phyloP scores from a whole-genome alignment of 2,113 vertebrate species.

The Pachyramphus minor region DNA sequence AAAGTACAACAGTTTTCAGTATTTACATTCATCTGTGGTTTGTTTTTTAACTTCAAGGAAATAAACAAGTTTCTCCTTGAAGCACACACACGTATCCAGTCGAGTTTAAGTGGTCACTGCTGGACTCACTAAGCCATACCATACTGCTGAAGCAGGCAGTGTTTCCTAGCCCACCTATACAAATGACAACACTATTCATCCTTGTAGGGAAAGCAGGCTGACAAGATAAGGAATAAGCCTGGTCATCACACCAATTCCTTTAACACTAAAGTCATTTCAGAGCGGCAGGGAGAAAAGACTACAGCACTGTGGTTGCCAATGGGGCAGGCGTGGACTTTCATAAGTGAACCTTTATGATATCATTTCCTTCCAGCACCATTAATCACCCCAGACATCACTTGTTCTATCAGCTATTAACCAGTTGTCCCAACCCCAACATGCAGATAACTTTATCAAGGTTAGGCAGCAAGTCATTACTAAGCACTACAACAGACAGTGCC shows the following conservation, averaged over 20 bases:
- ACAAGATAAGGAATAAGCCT: neutral
- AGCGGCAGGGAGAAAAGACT: neutral
- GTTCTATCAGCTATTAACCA: slow-evolving; percentile 50
- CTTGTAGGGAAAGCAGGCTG: neutral
- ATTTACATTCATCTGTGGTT: neutral
- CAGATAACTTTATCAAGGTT: slow-evolving; percentile 49
- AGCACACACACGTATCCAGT: neutral
- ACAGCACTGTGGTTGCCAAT: neutral
- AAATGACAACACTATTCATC: neutral
- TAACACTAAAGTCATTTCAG: neutral
- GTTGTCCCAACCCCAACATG: neutral
- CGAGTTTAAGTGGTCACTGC: neutral
- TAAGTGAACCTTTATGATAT: slow-evolving; percentile 7
- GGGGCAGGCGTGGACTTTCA: neutral
- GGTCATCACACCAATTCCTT: neutral
- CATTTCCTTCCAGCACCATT: slow-evolving; percentile 21
- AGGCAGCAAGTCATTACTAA: slow-evolving; percentile 12
- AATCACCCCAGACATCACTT: slow-evolving; percentile 20
- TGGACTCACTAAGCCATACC: neutral
- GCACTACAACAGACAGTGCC: neutral
- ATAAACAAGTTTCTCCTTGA: neutral
- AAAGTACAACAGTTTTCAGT: neutral
- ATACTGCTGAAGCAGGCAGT: neutral
- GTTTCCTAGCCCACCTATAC: neutral
- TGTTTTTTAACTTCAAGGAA: neutral